Base-by-base conservation (phyloP, 2,113 vertebrate species). In the Pteruthius melanotis region DNA sequence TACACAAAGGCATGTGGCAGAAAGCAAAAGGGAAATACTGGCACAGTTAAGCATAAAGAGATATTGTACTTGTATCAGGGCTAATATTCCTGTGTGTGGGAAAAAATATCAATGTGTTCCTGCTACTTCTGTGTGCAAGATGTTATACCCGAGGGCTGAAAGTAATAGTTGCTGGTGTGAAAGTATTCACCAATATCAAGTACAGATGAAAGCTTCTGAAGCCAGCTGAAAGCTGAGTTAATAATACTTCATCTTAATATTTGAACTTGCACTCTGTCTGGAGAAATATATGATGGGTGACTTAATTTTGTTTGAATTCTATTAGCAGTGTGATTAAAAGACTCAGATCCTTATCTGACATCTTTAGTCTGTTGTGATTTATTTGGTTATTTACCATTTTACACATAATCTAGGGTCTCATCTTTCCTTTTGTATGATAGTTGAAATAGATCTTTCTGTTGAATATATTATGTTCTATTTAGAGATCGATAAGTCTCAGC, bases 71-170 rank as follows among this genome's bases (percentile, higher is more conserved):
- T 75, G 40, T 86, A 78, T 71, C n/a, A 47, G 83, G 86, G 72
- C 40, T 93, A 80, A 81, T 94, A 86, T 88, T 93, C 60, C 56
- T 56, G 3, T 45, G 85, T 77, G 72, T 89, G 83, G 88, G 88
- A 87, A 95, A 94, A 94, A 92, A 90, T 86, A 83, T 53, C 74
- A 11, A 40, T 45, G 68, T 81, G 56, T 68, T 87, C 44, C 80
- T 90, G 52, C 92, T 76, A 20, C 86, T 96, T 95, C 93, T 95
- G 92, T 60, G 90, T 96, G 72, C 96, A 97, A 95, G 95, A 96
- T 96, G 90, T 96, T 96, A 70, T 42, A 96, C 88, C 88, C 30
- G 37, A 95, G 85, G 95, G 92, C 94, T 96, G 86, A 94, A 97
- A 94, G 78, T 94, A 96, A 96, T 96, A 96, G 90, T 77, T 91